phyloP scores from a whole-genome alignment of 1,140 invertebrate species.

The Trachymyrmex cornetzi region DNA sequence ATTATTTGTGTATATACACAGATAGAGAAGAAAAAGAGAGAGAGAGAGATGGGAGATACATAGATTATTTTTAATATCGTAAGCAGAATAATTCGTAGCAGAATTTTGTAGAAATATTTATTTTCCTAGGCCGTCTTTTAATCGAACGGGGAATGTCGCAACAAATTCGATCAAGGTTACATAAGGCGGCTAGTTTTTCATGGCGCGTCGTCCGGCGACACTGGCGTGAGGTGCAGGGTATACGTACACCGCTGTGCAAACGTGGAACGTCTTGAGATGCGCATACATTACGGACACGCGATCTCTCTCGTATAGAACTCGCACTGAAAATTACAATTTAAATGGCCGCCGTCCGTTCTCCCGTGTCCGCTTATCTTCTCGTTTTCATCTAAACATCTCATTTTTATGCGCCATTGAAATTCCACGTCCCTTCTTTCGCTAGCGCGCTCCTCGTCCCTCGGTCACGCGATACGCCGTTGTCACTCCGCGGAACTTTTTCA shows the following conservation, averaged over 20 bases:
- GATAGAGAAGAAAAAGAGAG: not conserved
- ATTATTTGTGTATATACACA: not conserved
- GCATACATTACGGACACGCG: slow-evolving; percentile 86
- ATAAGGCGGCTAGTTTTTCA: slow-evolving; percentile 32
- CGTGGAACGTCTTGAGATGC: slow-evolving; percentile 83
- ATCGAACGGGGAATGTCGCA: not conserved
- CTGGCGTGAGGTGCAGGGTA: slow-evolving; percentile 6
- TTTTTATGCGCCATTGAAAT: slow-evolving; percentile 86
- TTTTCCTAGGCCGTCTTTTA: not conserved
- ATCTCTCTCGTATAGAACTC: slow-evolving; percentile 77
- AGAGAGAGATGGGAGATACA: not conserved
- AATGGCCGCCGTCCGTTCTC: slow-evolving; percentile 81
- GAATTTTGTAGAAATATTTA: not conserved
- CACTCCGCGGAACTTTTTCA: slow-evolving; percentile 66
- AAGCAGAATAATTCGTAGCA: not conserved
- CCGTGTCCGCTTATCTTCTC: slow-evolving; percentile 82
- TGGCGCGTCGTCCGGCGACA: slow-evolving; percentile 27
- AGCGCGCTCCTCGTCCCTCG: slow-evolving; percentile 55
- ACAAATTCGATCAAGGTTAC: slow-evolving; percentile 51
- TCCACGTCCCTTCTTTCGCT: slow-evolving; percentile 73
- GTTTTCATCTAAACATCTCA: slow-evolving; percentile 87
- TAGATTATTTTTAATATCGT: not conserved
- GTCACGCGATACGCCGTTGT: slow-evolving; percentile 77
- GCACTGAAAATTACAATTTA: slow-evolving; percentile 86
- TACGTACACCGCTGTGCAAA: slow-evolving; percentile 79